Base-by-base conservation (phyloP, 2,888 invertebrate genomes). In the Coenonympha glycerion region DNA sequence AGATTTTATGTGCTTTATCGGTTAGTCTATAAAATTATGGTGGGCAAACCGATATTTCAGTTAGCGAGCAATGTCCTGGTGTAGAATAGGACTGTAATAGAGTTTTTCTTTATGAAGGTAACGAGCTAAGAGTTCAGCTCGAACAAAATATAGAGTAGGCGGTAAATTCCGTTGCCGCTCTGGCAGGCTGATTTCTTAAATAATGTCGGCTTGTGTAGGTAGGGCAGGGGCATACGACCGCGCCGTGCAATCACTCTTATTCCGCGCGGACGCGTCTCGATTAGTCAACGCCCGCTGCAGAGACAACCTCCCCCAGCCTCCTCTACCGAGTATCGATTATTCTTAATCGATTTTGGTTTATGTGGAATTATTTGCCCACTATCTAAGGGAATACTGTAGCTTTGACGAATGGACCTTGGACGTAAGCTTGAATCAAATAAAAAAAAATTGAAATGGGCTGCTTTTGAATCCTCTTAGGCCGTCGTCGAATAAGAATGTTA, bases 251-350 rank as follows among this genome's bases (percentile, higher is more conserved):
- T 87, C 86, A 83, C 79, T 87, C 86, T 87, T 86, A 82, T 86
- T 87, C 86, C 86, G 77, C 81, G 84, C 82, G 83, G 87, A 85
- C 87, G 85, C 81, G 79, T 74, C 73, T 65, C 85, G 78, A 86
- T 86, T 86, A 86, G 84, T 86, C 85, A 86, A 84, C 83, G 86
- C 84, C 85, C 71, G 74, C 71, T 77, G 81, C 86, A 87, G 87
- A 85, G 84, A 86, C 86, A 84, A 76, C 74, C 76, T 71, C 73
- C 72, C 76, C 63, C 76, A 60, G 68, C 77, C 79, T 73, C 76
- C 77, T 75, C 62, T 62, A 70, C 69, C 64, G 66, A 62, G 67
- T 79, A 86, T 86, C 83, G 87, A 85, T 80, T 83, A 71, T 67
- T 62, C 61, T 76, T 77, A 79, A 84, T 86, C 85, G 84, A 84